Base-by-base conservation (phyloP, 2,113 vertebrate genomes). In the Scopus umbretta region DNA sequence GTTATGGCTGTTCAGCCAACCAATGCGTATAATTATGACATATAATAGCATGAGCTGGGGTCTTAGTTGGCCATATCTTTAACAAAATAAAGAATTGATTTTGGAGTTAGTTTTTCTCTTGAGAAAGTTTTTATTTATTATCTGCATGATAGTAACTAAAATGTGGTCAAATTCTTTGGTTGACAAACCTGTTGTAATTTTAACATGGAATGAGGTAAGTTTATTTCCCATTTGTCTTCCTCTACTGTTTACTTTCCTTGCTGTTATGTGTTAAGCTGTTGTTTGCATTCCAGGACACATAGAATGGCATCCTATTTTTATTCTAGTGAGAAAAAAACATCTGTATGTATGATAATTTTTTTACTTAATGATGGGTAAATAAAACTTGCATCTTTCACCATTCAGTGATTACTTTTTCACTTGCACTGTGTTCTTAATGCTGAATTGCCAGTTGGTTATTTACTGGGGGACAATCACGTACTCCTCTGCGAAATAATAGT, bases 1-100 rank as follows among this genome's bases (percentile, higher is more conserved):
- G 21, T 18, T 47, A 27, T 15, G 43, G 66, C 45, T 1, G 0
- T 53, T 86, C 5, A 49, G 29, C 20, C 1, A 3, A 16, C 1
- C 3, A 78, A 62, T 53, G 15, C 7, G 3, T 47, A 10, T 47
- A 38, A 6, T 82, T 52, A 19, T 11, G 14, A n/a, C 43, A 8
- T 25, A 7, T 50, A 55, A 8, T 18, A 75, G 19, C 29, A 36
- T 36, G 22, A 72, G 12, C 62, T n/a, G 26, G 11, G 2, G 3
- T 73, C 53, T 71, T 71, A 29, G 2, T 30, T 80, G 23, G 3
- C 38, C 5, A 2, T n/a, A 27, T 47, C 16, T 56, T 89, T 63
- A 61, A 67, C 6, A 78, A 81, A 95, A 84, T 67, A 70, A 61
- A 36, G 2, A 40, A 42, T 5, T 61, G 71, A 12, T 43, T 72